Evolutionary conservation across 2,797 vertebrate species (phyloP).

Genomic region (Gallinago solitaria): DNA sequence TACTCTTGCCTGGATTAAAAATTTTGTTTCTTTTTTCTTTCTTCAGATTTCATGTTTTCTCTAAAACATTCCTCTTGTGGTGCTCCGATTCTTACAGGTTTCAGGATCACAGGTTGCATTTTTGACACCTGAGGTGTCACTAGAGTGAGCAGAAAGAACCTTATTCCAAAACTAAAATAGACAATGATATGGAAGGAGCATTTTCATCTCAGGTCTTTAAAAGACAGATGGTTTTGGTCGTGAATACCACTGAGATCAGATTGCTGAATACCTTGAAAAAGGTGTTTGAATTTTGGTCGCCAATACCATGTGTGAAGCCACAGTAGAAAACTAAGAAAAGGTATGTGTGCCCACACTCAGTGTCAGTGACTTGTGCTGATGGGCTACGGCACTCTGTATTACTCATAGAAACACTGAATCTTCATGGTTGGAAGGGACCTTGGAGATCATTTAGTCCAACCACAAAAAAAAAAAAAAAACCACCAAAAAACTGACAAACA

Average conservation of each 20-base stretch:
- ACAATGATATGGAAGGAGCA: background rate
- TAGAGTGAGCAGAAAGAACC: background rate
- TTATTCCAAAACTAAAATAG: background rate
- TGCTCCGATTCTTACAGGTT: background rate
- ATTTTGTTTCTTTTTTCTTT: background rate
- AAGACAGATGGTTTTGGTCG: background rate
- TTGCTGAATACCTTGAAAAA: background rate
- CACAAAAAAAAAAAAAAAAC: too few relatives aligned
- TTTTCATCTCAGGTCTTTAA: background rate
- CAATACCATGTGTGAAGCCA: background rate
- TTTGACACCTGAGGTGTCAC: background rate
- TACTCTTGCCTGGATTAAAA: background rate
- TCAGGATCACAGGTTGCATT: background rate
- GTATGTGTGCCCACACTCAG: rapidly evolving
- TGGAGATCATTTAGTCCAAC: too few relatives aligned
- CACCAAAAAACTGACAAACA: too few relatives aligned
- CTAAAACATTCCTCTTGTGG: background rate
- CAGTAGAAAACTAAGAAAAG: background rate
- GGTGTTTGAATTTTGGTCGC: background rate
- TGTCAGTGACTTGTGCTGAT: background rate
- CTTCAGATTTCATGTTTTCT: background rate
- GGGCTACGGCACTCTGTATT: background rate
- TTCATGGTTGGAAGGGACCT: too few relatives aligned
- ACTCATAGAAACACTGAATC: too few relatives aligned
- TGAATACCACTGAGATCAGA: background rate